Evolutionary conservation across 2,888 invertebrate genomes (phyloP).

Genomic region (Epsilonema sp.): DNA sequence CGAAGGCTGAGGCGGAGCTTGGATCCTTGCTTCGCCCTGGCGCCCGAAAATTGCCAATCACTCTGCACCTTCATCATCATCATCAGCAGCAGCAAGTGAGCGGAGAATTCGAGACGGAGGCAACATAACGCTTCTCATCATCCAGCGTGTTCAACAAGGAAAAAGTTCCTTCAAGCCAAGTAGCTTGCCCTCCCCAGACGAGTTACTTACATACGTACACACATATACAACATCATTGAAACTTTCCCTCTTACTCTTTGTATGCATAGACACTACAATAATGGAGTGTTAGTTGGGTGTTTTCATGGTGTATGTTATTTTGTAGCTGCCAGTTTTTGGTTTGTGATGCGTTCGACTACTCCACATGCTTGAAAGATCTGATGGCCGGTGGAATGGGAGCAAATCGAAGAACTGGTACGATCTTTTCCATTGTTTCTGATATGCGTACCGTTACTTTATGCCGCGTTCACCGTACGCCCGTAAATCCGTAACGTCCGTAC

Average conservation of each 20-base stretch:
- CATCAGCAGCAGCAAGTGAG: conserved; percentile 9
- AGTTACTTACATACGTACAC: no score
- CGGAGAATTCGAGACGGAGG: conserved; percentile 4
- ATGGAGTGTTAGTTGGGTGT: no score
- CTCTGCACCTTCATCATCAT: conserved; percentile 32
- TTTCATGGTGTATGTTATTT: no score
- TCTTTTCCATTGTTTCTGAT: no score
- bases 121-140: no score
- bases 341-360: conserved; percentile 55
- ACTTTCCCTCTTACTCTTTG: no score
- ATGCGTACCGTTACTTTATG: no score
- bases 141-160: conserved; percentile 57
- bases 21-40: conserved; percentile 62
- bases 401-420: conserved; percentile 76
- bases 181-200: conserved; percentile 29
- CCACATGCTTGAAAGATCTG: conserved; percentile 54
- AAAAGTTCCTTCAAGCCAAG: conserved; percentile 82
- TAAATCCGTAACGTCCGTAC: no score
- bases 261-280: no score
- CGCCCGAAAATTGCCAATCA: conserved; percentile 52
- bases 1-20: conserved; percentile 46
- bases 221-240: no score
- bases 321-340: conserved; percentile 79
- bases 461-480: no score
- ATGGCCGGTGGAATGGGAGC: conserved; percentile 72